Evolutionary conservation across 2,797 vertebrate species (phyloP).

Genomic region (Alca torda): DNA sequence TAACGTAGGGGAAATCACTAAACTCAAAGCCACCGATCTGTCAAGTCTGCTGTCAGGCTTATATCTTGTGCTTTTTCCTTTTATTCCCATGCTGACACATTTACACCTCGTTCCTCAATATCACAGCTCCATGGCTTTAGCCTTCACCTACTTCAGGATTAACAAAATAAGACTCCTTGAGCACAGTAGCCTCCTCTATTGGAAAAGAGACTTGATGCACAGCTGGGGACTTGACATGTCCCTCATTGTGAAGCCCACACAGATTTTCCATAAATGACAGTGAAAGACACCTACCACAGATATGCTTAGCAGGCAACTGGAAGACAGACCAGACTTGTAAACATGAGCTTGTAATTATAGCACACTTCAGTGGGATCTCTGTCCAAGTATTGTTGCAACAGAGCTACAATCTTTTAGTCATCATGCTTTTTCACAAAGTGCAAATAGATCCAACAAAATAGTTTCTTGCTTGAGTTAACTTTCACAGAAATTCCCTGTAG

Average conservation of each 20-base stretch:
- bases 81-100: not conserved
- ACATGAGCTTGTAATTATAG: not conserved
- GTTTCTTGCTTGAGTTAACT: not conserved
- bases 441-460: not conserved
- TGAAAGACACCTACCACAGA: not conserved
- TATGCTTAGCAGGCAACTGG: not conserved
- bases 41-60: not conserved
- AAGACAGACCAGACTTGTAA: not conserved
- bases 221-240: not conserved
- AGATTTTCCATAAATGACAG: not conserved
- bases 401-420: not conserved
- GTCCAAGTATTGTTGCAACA: not conserved
- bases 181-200: not conserved
- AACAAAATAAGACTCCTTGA: not conserved
- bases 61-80: not conserved
- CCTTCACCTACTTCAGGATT: not conserved
- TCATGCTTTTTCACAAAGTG: not conserved
- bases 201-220: not conserved
- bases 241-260: not conserved
- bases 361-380: not conserved
- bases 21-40: not conserved
- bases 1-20: fast-evolving
- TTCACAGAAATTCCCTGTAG: not conserved
- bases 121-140: not conserved
- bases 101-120: not conserved